A percentile compares a stretch with the other conserved stretches of the same genome.
phyloP scores from a whole-genome alignment of 1,140 invertebrate genomes.

The Whitmania pigra region DNA sequence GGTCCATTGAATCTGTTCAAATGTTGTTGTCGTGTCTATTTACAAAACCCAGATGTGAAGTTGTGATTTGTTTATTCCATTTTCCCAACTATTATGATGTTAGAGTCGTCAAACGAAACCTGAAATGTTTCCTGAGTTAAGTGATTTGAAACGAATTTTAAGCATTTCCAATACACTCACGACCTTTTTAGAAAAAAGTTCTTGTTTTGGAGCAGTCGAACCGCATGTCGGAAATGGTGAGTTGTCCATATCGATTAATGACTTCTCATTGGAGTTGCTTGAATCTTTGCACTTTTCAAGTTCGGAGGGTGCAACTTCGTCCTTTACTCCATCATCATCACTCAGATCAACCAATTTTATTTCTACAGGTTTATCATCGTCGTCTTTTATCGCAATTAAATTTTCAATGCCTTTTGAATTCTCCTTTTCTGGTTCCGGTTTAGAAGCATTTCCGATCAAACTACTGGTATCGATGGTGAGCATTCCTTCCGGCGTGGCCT shows the following conservation, averaged over 20 bases:
- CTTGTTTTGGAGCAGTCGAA: neutral
- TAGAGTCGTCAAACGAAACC: conserved; percentile 8
- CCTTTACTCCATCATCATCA: neutral
- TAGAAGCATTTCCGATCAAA: neutral
- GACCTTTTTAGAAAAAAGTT: neutral
- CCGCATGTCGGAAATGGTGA: neutral
- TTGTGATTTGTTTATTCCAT: neutral
- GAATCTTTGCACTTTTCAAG: neutral
- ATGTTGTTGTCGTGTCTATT: neutral
- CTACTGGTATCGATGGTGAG: neutral
- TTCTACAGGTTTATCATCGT: conserved; percentile 7
- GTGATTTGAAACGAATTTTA: neutral
- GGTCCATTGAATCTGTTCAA: neutral
- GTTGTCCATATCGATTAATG: too few relatives aligned
- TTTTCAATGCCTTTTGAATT: conserved; percentile 9
- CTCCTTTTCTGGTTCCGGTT: neutral
- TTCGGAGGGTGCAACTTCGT: neutral
- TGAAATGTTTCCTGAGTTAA: neutral
- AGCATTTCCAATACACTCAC: neutral
- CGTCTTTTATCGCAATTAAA: conserved; percentile 9
- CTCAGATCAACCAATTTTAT: conserved; percentile 6
- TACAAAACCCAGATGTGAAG: neutral
- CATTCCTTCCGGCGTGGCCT: conserved; percentile 1
- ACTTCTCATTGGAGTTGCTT: too few relatives aligned
- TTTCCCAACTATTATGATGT: conserved; percentile 1